These are phyloP conservation scores for Ciconia maguari DNA, from an alignment of 2,113 vertebrate genomes.

Conservation along the genomic window DNA sequence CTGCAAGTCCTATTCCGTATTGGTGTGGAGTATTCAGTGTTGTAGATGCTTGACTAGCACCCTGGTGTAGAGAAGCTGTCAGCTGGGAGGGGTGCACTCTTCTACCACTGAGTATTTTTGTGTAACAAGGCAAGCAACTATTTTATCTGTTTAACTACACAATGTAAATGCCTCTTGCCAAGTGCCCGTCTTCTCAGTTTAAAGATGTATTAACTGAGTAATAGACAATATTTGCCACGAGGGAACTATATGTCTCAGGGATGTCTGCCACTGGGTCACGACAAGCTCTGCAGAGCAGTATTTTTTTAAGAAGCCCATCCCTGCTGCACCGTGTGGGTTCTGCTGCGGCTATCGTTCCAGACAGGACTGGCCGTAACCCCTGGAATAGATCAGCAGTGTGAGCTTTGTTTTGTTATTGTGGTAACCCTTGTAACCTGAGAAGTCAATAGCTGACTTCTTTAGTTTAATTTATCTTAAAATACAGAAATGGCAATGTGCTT, in stretches of 20 bases:
- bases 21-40: background rate
- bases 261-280: background rate
- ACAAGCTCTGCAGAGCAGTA: slow-evolving; percentile 35
- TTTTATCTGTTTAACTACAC: slow-evolving; percentile 51
- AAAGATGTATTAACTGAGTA: slow-evolving; percentile 59
- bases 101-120: background rate
- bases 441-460: slow-evolving; percentile 67
- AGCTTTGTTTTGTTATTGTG: slow-evolving; percentile 58
- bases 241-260: slow-evolving; percentile 2
- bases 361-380: slow-evolving; percentile 61
- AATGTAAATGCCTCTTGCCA: slow-evolving; percentile 20
- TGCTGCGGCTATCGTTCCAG: slow-evolving; percentile 65
- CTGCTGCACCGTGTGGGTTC: slow-evolving; percentile 42
- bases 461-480: slow-evolving; percentile 71
- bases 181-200: slow-evolving; percentile 46
- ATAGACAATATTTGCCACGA: slow-evolving; percentile 27
- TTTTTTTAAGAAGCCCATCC: slow-evolving; percentile 25
- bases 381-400: slow-evolving; percentile 50
- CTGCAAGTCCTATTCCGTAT: fast-evolving
- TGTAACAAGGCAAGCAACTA: background rate
- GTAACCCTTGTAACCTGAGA: slow-evolving; percentile 68
- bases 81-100: background rate
- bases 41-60: background rate
- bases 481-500: slow-evolving; percentile 66
- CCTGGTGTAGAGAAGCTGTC: background rate